Evolutionary conservation across 53 echinoderm and acorn worm genomes (phyloP).

Genomic region (Crossaster papposus): DNA sequence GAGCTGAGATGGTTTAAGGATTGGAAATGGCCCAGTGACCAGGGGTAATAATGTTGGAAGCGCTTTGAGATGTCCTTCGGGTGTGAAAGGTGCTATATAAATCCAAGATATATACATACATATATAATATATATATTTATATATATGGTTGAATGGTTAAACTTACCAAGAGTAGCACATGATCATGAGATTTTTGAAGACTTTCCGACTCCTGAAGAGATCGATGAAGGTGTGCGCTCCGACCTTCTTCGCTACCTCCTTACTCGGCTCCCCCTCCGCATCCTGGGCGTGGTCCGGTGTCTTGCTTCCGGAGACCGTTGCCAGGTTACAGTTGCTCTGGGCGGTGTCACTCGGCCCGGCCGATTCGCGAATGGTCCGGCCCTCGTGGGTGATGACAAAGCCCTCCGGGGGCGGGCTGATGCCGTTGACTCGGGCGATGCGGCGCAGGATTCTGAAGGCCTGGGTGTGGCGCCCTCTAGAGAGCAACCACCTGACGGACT

Average conservation of each 20-base stretch:
- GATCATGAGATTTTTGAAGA: slow-evolving; percentile 67
- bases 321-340: not conserved
- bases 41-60: too few relatives aligned
- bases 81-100: too few relatives aligned
- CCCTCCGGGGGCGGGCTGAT: slow-evolving; percentile 45
- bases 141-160: not conserved
- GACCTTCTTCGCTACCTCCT: not conserved
- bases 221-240: slow-evolving; percentile 68
- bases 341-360: not conserved
- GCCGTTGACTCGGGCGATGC: slow-evolving; percentile 72
- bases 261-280: not conserved
- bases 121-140: too few relatives aligned
- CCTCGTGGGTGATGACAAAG: slow-evolving; percentile 31
- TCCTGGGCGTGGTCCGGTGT: slow-evolving; percentile 1
- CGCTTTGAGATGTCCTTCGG: too few relatives aligned
- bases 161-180: slow-evolving; percentile 89
- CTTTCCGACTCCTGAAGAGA: slow-evolving; percentile 66
- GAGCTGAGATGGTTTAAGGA: too few relatives aligned
- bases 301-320: not conserved
- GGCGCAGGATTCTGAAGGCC: slow-evolving; percentile 60
- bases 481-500: slow-evolving; percentile 81
- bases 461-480: slow-evolving; percentile 63
- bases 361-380: slow-evolving; percentile 20
- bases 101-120: too few relatives aligned
- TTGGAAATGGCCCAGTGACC: too few relatives aligned